Conservation (phyloP, 1,140 invertebrate genomes). For the Leptopilina clavipes region DNA sequence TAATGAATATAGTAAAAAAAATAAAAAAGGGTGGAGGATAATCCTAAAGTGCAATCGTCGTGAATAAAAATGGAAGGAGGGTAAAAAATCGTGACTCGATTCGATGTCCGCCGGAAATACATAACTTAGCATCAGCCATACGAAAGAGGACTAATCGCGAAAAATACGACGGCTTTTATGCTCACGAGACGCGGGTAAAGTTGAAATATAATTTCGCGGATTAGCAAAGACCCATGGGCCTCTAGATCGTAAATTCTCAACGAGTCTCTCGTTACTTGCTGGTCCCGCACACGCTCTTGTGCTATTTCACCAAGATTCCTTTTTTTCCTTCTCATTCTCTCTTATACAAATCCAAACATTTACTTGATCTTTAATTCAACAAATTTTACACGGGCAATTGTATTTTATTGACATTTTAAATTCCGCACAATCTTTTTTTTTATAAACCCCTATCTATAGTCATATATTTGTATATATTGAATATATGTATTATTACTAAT, state of each 20-base stretch:
- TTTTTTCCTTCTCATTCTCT: background rate
- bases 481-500: too few relatives aligned
- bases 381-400: background rate
- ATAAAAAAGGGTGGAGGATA: background rate
- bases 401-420: background rate
- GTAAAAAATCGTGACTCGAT: slow-evolving; percentile 15
- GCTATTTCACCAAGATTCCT: background rate
- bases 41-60: background rate
- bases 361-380: background rate
- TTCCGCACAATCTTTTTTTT: background rate
- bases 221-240: slow-evolving; percentile 29
- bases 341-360: background rate
- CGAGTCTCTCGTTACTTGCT: slow-evolving; percentile 5
- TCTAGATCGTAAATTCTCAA: slow-evolving; percentile 35
- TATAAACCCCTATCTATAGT: too few relatives aligned
- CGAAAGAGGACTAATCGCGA: slow-evolving; percentile 46
- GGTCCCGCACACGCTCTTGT: background rate
- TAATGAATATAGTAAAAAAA: too few relatives aligned
- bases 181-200: slow-evolving; percentile 1
- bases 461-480: too few relatives aligned
- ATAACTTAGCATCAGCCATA: slow-evolving; percentile 50
- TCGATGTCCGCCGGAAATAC: slow-evolving; percentile 38
- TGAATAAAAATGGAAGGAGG: background rate
- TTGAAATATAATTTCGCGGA: slow-evolving; percentile 41
- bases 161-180: slow-evolving; percentile 39